Evolutionary conservation across 2,113 vertebrate genomes (phyloP), one percentile per base, ranked within the genome.

Genomic region (Macquaria australasica): DNA sequence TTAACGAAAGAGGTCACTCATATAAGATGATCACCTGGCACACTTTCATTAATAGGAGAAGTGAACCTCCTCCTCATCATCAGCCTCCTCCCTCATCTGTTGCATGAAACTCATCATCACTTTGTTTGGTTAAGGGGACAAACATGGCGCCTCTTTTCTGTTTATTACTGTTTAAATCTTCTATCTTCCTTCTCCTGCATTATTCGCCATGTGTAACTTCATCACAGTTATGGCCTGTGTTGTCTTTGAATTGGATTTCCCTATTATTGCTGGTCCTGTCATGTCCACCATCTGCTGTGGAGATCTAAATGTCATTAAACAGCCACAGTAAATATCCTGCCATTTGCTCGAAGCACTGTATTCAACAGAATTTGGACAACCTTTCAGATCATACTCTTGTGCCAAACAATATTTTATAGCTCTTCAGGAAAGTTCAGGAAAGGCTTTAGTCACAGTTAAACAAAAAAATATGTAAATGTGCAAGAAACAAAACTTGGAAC

Each of bases 231-330:
- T 16, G 25, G 45, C 37, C 18, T 31, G 18, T 56, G 28, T 31
- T 71, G 74, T 59, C 48, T 48, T 86, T 76, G 73, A 64, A 50
- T 79, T 43, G 69, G 23, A 60, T 79, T 83, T 84, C 77, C 63
- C 60, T 66, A 59, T 63, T 66, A 79, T 74, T 6, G 45, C 48
- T 31, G 60, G 3, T 77, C 73, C 55, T 64, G 83, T 77, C 63
- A 67, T 72, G 53, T 63, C 72, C 66, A 56, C 85, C 91, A 88
- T 90, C 87, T 90, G 84, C 39, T 76, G 66, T n/a, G 43, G 55
- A 70, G 66, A 83, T 87, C 66, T 72, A 75, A 88, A 87, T 74
- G 76, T 74, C 76, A 88, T 83, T 84, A 87, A 87, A 80, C 88
- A 78, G 74, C 84, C 68, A 41, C 53, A 72, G 67, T 67, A 48